Percentiles rank a stretch among this genome's conserved stretches.
phyloP scores from a whole-genome alignment of 2,888 invertebrate genomes.

The Stenoptilia bipunctidactyla region DNA sequence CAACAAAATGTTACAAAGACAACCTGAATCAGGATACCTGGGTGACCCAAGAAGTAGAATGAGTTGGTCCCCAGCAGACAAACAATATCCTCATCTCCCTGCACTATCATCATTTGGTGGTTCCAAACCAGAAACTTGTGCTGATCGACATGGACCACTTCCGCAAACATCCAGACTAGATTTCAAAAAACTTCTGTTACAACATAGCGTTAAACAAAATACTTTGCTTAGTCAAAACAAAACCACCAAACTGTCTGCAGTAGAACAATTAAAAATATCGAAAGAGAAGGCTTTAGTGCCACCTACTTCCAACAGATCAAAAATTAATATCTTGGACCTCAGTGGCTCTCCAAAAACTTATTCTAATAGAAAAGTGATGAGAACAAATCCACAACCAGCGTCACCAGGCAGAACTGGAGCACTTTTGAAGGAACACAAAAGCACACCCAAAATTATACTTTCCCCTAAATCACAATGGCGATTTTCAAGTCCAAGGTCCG shows the following conservation, averaged over 20 bases:
- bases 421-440: conserved; percentile 65
- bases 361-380: conserved; percentile 72
- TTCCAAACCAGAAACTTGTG: conserved; percentile 63
- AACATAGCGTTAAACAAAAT: conserved; percentile 78
- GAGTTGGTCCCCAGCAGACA: conserved; percentile 75
- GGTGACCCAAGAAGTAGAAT: conserved; percentile 68
- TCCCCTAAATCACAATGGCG: conserved; percentile 81
- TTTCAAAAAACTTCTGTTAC: conserved; percentile 84
- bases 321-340: conserved; percentile 76
- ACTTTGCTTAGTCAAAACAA: conserved; percentile 67
- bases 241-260: conserved; percentile 78
- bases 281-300: conserved; percentile 61
- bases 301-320: conserved; percentile 43
- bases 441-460: conserved; percentile 74
- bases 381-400: conserved; percentile 54
- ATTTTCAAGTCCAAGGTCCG: conserved; percentile 81
- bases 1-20: conserved; percentile 49
- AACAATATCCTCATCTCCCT: conserved; percentile 33
- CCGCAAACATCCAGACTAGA: conserved; percentile 85
- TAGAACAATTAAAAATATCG: conserved; percentile 81
- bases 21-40: conserved; percentile 75
- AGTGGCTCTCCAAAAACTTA: conserved; percentile 80
- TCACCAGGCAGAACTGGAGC: conserved; percentile 68
- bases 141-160: conserved; percentile 73
- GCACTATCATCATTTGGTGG: conserved; percentile 26